Evolutionary conservation across 35 echinoderm and acorn worm genomes (phyloP).

Genomic region (Chiridota heheva): DNA sequence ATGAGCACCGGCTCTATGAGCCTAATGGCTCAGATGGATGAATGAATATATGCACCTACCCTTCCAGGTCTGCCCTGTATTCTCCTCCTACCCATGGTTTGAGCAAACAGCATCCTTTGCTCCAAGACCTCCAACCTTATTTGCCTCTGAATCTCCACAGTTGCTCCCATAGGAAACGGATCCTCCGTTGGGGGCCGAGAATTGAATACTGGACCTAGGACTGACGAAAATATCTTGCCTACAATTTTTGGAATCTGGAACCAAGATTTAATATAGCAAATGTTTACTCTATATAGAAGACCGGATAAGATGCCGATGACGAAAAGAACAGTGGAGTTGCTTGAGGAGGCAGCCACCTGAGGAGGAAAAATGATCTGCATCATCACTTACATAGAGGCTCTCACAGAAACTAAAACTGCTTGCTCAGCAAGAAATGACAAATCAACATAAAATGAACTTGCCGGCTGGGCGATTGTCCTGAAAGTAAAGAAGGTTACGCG

Average conservation of each 20-base stretch:
- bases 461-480: no score
- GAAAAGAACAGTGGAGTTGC: conserved; percentile 23
- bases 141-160: conserved; percentile 81
- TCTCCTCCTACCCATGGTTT: conserved; percentile 47
- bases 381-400: no score
- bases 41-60: not conserved
- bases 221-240: conserved; percentile 2
- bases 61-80: conserved; percentile 18
- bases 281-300: conserved; percentile 64
- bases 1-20: no score
- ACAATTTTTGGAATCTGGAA: conserved; percentile 46
- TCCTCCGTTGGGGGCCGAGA: conserved; percentile 58
- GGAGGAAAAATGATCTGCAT: no score
- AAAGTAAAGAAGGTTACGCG: no score
- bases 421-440: no score
- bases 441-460: no score
- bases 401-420: no score
- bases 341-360: conserved; percentile 59
- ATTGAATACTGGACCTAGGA: conserved; percentile 48
- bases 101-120: conserved; percentile 68
- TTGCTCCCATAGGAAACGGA: conserved; percentile 73
- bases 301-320: conserved; percentile 62
- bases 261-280: conserved; percentile 63
- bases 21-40: no score
- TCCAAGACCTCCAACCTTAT: conserved; percentile 78